Conservation (phyloP, 2,797 vertebrate genomes). For the Hipposideros larvatus region DNA sequence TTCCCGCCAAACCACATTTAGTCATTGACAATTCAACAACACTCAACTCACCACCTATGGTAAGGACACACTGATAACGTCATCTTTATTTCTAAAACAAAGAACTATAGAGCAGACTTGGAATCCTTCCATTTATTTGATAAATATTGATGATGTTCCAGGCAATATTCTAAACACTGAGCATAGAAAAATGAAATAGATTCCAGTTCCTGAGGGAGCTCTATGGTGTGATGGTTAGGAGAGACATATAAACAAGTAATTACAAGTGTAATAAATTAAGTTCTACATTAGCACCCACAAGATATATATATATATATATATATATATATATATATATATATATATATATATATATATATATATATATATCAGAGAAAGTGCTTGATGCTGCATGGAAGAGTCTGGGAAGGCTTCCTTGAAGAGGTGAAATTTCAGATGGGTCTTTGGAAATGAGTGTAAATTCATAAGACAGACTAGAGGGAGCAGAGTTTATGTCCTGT, state of each 20-base stretch:
- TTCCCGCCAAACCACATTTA: neutral
- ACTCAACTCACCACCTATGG: neutral
- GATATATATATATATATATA: neutral
- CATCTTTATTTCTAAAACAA: slow-evolving; percentile 7
- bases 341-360: no score
- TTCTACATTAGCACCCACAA: neutral
- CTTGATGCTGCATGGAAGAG: neutral
- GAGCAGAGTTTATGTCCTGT: neutral
- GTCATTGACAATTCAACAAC: neutral
- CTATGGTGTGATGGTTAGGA: neutral
- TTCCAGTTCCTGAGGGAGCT: neutral
- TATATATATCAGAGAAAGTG: neutral
- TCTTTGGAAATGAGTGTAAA: neutral
- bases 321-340: neutral
- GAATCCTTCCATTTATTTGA: neutral
- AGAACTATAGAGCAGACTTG: neutral
- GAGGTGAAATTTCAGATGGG: neutral
- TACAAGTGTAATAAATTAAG: neutral
- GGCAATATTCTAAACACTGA: neutral
- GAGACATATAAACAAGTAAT: neutral
- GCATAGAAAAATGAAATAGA: slow-evolving; percentile 10
- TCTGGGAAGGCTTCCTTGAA: neutral
- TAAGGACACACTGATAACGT: neutral
- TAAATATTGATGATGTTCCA: neutral
- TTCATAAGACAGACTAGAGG: neutral